These are phyloP conservation scores for Colletes latitarsis DNA, from an alignment of 1,140 invertebrate genomes.

Conservation along the genomic window DNA sequence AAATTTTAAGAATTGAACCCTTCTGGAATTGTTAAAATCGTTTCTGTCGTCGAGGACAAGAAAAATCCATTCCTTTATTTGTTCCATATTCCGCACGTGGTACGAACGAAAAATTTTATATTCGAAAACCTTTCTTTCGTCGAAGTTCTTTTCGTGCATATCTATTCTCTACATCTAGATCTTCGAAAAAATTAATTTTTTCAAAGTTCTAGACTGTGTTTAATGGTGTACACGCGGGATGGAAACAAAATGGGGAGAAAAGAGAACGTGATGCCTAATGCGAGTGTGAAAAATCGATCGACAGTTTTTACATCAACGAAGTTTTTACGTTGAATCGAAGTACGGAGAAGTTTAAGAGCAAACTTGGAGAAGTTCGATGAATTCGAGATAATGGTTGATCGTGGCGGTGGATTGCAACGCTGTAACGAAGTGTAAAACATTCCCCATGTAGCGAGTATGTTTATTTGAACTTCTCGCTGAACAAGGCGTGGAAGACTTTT, in stretches of 20 bases:
- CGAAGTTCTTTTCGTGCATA: too few relatives aligned
- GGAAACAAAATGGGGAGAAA: too few relatives aligned
- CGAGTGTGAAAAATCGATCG: constrained; percentile 30
- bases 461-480: background rate
- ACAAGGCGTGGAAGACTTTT: background rate
- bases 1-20: too few relatives aligned
- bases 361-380: constrained; percentile 7
- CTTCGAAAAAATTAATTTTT: too few relatives aligned
- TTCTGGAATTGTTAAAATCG: too few relatives aligned
- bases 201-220: background rate
- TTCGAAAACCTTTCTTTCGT: too few relatives aligned
- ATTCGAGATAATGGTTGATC: constrained; percentile 23
- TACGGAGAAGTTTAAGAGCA: background rate
- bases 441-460: background rate
- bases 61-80: too few relatives aligned
- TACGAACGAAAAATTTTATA: too few relatives aligned
- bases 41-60: too few relatives aligned
- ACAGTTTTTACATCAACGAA: background rate
- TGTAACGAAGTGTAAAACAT: background rate
- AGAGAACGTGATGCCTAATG: background rate
- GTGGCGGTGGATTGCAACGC: background rate
- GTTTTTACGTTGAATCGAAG: constrained; percentile 29
- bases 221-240: background rate
- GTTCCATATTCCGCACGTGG: too few relatives aligned
- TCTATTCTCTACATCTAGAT: too few relatives aligned